Evolutionary conservation across 2,797 vertebrate species (phyloP).

Genomic region (Cryptoprocta ferox): DNA sequence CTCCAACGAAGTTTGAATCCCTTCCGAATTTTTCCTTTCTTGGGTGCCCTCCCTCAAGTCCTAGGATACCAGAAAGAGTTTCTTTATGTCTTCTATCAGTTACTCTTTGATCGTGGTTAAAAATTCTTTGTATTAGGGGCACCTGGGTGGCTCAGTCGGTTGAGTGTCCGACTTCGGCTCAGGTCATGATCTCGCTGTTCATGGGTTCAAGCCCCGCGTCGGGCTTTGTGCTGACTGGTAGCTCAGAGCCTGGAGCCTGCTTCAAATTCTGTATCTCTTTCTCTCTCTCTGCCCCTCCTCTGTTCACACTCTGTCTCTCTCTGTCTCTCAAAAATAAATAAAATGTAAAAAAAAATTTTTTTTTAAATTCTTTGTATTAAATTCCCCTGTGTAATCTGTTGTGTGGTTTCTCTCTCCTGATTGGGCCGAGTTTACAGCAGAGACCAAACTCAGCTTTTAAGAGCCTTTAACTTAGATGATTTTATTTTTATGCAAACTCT

Average conservation of each 20-base stretch:
- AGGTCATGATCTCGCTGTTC: too few relatives aligned
- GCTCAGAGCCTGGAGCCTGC: too few relatives aligned
- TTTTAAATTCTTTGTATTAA: not conserved
- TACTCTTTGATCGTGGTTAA: not conserved
- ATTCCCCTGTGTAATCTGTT: not conserved
- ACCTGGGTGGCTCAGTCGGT: too few relatives aligned
- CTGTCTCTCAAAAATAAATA: too few relatives aligned
- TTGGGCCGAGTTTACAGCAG: not conserved
- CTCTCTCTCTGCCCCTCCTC: too few relatives aligned
- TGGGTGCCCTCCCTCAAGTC: not conserved
- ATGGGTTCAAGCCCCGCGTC: too few relatives aligned
- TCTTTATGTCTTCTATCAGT: too few relatives aligned
- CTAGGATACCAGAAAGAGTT: not conserved
- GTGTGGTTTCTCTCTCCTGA: not conserved
- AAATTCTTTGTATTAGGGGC: not conserved
- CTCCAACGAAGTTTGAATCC: not conserved
- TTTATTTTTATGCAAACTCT: not conserved
- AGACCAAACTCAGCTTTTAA: not conserved
- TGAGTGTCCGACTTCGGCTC: too few relatives aligned
- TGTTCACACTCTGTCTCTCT: too few relatives aligned
- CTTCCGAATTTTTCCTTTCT: not conserved
- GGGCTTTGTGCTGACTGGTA: too few relatives aligned
- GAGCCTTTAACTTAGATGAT: not conserved
- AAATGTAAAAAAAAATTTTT: too few relatives aligned
- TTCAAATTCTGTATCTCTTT: too few relatives aligned